phyloP scores from a whole-genome alignment of 2,797 vertebrate species.

The Sciurus vulgaris region DNA sequence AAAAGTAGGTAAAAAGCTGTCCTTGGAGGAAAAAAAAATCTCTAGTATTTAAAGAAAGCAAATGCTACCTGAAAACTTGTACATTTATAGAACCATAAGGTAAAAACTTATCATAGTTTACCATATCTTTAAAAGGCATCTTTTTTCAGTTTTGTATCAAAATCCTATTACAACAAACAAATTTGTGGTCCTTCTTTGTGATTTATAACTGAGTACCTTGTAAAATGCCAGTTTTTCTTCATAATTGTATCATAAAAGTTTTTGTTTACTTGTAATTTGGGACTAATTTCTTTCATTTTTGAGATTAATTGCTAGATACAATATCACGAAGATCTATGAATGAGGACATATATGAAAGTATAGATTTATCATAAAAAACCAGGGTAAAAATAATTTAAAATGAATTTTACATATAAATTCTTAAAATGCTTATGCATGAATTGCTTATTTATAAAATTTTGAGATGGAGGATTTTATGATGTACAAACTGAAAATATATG shows the following conservation, averaged over 20 bases:
- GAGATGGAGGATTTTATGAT: background rate
- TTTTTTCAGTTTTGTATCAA: slow-evolving; percentile 45
- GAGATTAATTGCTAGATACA: slow-evolving; percentile 24
- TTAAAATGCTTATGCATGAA: slow-evolving; percentile 29
- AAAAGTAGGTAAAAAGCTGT: slow-evolving; percentile 58
- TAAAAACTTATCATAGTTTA: slow-evolving; percentile 34
- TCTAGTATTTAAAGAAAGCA: background rate
- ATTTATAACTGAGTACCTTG: slow-evolving; percentile 9
- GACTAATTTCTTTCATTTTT: slow-evolving; percentile 44
- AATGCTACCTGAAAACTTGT: slow-evolving; percentile 39
- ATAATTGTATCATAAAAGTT: slow-evolving; percentile 34
- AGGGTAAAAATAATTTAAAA: slow-evolving; percentile 15
- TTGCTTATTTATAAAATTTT: slow-evolving; percentile 58
- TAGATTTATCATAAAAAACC: slow-evolving; percentile 32
- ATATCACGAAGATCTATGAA: slow-evolving; percentile 29
- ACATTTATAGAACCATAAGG: background rate
- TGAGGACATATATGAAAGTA: background rate
- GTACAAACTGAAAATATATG: background rate
- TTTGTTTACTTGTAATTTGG: slow-evolving; percentile 11
- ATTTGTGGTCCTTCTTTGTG: background rate
- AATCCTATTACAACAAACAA: background rate
- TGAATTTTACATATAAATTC: slow-evolving; percentile 49
- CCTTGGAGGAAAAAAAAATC: background rate
- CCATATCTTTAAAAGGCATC: background rate
- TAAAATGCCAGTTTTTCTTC: background rate